A percentile compares a stretch with the other conserved stretches of the same genome.
These are phyloP conservation scores for Drosophila bifasciata DNA, from an alignment of 1,140 invertebrate genomes.

Conservation along the genomic window DNA sequence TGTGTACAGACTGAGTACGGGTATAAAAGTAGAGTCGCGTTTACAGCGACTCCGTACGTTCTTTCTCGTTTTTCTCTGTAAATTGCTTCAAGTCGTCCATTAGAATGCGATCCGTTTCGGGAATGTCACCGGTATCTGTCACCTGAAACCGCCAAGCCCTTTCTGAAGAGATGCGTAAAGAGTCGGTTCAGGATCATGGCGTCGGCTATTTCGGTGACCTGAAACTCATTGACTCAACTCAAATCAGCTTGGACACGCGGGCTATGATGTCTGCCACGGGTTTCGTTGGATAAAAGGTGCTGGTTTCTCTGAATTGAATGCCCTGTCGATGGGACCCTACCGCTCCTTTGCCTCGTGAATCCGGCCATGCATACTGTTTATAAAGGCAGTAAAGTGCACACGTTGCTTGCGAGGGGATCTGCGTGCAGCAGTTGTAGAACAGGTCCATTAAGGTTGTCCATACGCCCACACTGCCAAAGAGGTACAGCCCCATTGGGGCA, in stretches of 20 bases:
- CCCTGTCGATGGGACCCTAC: slow-evolving; percentile 86
- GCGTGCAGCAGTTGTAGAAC: slow-evolving; percentile 92
- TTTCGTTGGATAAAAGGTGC: slow-evolving; percentile 95
- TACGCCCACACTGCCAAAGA: slow-evolving; percentile 94
- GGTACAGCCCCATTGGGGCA: slow-evolving; percentile 91
- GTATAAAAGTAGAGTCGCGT: no score
- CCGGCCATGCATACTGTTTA: slow-evolving; percentile 96
- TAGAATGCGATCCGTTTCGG: slow-evolving; percentile 91
- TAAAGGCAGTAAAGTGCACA: slow-evolving; percentile 99
- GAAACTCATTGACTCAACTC: slow-evolving; percentile 98
- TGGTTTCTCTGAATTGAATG: slow-evolving; percentile 87
- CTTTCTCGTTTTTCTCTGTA: no score
- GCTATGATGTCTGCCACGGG: slow-evolving; percentile 95
- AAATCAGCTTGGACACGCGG: slow-evolving; percentile 94
- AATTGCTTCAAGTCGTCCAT: slow-evolving; percentile 98
- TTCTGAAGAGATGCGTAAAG: slow-evolving; percentile 96
- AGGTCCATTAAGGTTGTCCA: slow-evolving; percentile 99
- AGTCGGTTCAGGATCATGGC: slow-evolving; percentile 98
- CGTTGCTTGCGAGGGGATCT: slow-evolving; percentile 89
- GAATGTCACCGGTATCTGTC: slow-evolving; percentile 84
- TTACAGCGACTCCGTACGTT: no score
- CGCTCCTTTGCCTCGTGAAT: slow-evolving; percentile 92
- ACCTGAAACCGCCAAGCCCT: slow-evolving; percentile 94
- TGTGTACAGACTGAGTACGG: no score
- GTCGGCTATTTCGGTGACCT: slow-evolving; percentile 99